Conservation (phyloP, 2,797 vertebrate species). For the Rhinogobio ventralis region DNA sequence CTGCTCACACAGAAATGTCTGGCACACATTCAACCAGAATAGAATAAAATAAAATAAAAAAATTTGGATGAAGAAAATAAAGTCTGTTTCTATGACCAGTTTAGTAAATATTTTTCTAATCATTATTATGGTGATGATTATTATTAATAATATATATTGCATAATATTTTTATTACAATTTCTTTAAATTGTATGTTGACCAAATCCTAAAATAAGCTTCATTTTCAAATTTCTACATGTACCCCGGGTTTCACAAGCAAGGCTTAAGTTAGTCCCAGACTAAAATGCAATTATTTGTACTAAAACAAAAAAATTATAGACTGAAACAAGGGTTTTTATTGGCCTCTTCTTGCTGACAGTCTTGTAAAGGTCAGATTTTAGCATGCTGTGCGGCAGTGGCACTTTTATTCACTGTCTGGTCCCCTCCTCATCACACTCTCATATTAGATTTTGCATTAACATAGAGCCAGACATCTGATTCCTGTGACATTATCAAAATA, state of each 20-base stretch:
- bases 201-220: neutral
- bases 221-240: neutral
- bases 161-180: neutral
- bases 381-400: neutral
- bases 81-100: neutral
- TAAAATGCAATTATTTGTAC: neutral
- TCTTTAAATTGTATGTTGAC: neutral
- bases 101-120: neutral
- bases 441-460: constrained; percentile 36
- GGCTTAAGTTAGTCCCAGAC: no score
- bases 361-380: constrained; percentile 58
- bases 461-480: constrained; percentile 43
- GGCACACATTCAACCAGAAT: neutral
- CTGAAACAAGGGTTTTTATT: constrained; percentile 35
- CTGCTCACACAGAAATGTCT: neutral
- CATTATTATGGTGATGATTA: neutral
- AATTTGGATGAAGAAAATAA: neutral
- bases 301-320: neutral
- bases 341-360: neutral
- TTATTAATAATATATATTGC: neutral
- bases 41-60: neutral
- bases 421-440: constrained; percentile 9
- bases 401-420: constrained; percentile 13
- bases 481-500: constrained; percentile 56
- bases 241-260: no score